Base-by-base conservation (phyloP, 2,113 vertebrate species). In the Chitala chitala region DNA sequence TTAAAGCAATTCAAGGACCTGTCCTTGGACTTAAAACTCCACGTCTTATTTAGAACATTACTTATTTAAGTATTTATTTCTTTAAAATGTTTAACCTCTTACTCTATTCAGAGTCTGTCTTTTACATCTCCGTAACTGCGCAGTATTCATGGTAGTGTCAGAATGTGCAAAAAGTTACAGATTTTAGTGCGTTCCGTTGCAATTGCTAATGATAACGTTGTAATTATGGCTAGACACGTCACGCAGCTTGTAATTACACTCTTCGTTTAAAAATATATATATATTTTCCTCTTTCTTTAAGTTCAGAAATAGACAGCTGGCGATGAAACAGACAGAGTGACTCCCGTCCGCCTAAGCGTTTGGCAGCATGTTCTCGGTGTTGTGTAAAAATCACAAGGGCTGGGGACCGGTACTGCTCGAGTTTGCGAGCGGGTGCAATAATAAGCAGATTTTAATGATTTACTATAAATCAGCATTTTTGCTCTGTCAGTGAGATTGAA, bases 391-490 rank as follows among this genome's bases (percentile, higher is more conserved):
- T 90, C 87, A 90, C 87, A 81, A 86, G 89, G 89, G 86, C 87
- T 88, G 89, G 84, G 86, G 61, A 76, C 58, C 36, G 75, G 74
- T 75, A 72, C n/a, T 53, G 46, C 44, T 63, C 36, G 69, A 50
- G 88, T 85, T 90, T 91, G 85, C 86, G 89, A 89, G 89, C 87
- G 85, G 71, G 89, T 84, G 85, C 90, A 90, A 90, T 91, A 92
- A 93, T 94, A 95, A 94, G 91, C 92, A 93, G 89, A 92, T 91
- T 94, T 94, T 93, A 94, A 94, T 94, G 93, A 93, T 92, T 88
- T 93, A 88, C 92, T 90, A 94, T 95, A 94, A 94, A 94, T 95
- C 93, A 94, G 91, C 91, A 93, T 93, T 94, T 92, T 93, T 93
- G 92, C 89, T 88, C 92, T 94, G 93, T 93, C 92, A 93, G 90